phyloP scores from a whole-genome alignment of 2,113 vertebrate species.

The Anarhynchus alexandrinus region DNA sequence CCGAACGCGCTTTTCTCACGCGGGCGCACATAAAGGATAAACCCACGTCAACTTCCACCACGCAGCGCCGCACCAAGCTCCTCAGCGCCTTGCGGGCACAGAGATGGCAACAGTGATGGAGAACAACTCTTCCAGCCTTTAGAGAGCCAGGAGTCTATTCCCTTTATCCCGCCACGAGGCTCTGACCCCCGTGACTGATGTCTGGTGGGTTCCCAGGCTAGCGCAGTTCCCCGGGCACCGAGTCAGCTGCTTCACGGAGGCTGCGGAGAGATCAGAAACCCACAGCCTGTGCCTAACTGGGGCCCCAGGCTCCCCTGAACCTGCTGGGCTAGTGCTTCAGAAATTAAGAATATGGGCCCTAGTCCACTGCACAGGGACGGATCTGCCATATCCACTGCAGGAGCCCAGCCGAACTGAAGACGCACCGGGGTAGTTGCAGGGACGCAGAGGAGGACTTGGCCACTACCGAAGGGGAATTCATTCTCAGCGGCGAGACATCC shows the following conservation, averaged over 20 bases:
- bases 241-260: background rate
- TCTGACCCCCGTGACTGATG: background rate
- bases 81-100: background rate
- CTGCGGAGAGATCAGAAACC: background rate
- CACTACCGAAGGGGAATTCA: background rate
- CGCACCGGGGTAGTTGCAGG: background rate
- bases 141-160: background rate
- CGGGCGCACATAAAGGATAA: background rate
- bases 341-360: background rate
- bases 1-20: background rate
- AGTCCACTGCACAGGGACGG: background rate
- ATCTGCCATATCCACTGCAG: background rate
- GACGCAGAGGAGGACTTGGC: background rate
- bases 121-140: background rate
- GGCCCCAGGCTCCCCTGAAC: background rate
- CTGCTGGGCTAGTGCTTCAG: background rate
- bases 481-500: background rate
- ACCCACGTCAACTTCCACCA: accelerated
- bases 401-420: background rate
- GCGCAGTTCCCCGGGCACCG: background rate
- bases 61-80: background rate
- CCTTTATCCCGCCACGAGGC: background rate
- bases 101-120: background rate
- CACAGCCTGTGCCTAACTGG: background rate
- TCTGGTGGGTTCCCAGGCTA: background rate